Evolutionary conservation across 2,888 invertebrate genomes (phyloP), one percentile per base, ranked within the genome.

Genomic region (Marronus borbonicus): DNA sequence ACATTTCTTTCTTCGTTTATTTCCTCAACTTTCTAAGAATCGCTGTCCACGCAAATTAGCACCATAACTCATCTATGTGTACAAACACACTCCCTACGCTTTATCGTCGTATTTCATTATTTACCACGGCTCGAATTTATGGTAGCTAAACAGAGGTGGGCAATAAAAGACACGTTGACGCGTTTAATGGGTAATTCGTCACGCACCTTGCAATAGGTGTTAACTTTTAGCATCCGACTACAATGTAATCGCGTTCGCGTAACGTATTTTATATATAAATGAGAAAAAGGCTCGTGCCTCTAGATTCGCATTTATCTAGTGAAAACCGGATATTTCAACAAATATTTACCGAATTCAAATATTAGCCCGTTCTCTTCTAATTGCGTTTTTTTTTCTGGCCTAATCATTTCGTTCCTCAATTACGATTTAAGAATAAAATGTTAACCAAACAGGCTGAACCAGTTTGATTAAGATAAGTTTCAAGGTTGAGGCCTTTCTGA

Each of bases 291-390:
- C 55, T 58, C 55, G 55, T 20, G 55, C 55, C 55, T 58, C 7
- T 1, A 58, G 17, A 44, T 66, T 20, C 44, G 44, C n/a, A 70
- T 70, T 31, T 58, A 70, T 70, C 70, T 52, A 58, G 55, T n/a
- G 36, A 36, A 70, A 70, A 70, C 70, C 58, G 70, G 58, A 58
- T 55, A 58, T 39, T 14, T 55, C 55, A 55, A 58, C 58, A 70
- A 70, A 70, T 70, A 55, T 70, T 70, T 70, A 55, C 55, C 31
- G 44, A 10, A 20, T 8, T 44, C 7, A 66, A 66, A 66, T 66
- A 66, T 66, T 66, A n/a, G 20, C 65, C n/a, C 39, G n/a, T 58
- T 58, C 44, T 12, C 44, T 44, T 20, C 20, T 58, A 20, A 58
- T 58, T 58, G 5, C 20, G 20, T 5, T 20, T 24, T 24, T 58